Evolutionary conservation across 2,113 vertebrate species (phyloP).

Genomic region (Archocentrus centrarchus): DNA sequence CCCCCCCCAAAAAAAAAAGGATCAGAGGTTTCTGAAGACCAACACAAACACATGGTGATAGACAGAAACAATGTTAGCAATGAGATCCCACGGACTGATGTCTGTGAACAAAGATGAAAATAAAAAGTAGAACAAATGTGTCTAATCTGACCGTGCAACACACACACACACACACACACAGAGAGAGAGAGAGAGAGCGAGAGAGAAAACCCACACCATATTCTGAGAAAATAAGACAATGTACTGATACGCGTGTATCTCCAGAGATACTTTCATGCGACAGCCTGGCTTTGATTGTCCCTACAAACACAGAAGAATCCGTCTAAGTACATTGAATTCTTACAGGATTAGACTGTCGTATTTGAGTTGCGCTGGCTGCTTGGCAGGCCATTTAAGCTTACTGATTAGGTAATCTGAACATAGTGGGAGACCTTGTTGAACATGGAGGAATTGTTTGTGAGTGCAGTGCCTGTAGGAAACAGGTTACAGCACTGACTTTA

Average conservation of each 20-base stretch:
- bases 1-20: not conserved
- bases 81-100: constrained; percentile 69
- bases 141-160: constrained; percentile 50
- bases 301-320: constrained; percentile 61
- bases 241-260: constrained; percentile 46
- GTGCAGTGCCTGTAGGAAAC: not conserved
- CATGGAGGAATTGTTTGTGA: constrained; percentile 14
- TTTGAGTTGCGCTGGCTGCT: constrained; percentile 54
- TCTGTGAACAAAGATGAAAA: constrained; percentile 55
- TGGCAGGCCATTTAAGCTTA: constrained; percentile 47
- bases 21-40: constrained; percentile 42
- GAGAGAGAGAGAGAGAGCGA: too few relatives aligned
- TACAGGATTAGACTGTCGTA: constrained; percentile 61
- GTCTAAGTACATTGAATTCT: constrained; percentile 53
- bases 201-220: not conserved
- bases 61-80: constrained; percentile 70
- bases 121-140: constrained; percentile 50
- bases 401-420: constrained; percentile 54
- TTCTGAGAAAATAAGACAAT: constrained; percentile 3
- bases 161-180: too few relatives aligned
- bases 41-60: constrained; percentile 53
- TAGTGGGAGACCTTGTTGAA: constrained; percentile 27
- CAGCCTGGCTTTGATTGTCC: constrained; percentile 16
- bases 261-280: constrained; percentile 59
- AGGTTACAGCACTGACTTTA: not conserved